A percentile compares a stretch with the other conserved stretches of the same genome.
These are phyloP conservation scores for Antigone vipio DNA, from an alignment of 2,113 vertebrate species.

Conservation along the genomic window DNA sequence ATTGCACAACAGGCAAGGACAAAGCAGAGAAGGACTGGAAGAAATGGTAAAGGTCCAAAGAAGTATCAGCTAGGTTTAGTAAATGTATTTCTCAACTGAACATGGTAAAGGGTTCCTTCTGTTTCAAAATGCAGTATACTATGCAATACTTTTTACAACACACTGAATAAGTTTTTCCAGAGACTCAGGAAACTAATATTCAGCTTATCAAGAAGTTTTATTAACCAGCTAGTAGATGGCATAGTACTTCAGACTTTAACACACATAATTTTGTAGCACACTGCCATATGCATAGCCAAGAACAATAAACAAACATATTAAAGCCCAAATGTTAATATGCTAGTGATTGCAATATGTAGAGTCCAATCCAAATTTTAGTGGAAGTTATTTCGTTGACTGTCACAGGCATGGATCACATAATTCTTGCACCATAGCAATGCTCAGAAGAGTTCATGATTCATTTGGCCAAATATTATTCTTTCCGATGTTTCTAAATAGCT, in stretches of 20 bases:
- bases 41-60: background rate
- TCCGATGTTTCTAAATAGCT: background rate
- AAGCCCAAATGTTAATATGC: background rate
- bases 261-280: background rate
- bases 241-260: background rate
- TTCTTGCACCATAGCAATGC: background rate
- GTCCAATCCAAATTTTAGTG: background rate
- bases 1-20: background rate
- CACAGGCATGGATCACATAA: background rate
- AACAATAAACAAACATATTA: background rate
- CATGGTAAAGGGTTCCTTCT: background rate
- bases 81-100: background rate
- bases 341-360: background rate
- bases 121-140: background rate
- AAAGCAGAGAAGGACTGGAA: background rate
- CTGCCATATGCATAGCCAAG: background rate
- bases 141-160: background rate
- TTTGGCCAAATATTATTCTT: constrained; percentile 6
- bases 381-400: background rate
- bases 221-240: background rate
- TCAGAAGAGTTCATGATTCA: background rate
- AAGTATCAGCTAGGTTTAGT: background rate
- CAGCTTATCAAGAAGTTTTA: background rate
- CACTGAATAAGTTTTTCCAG: background rate
- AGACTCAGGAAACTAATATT: background rate